These are phyloP conservation scores for Tokudaia tokunoshimensis DNA, from an alignment of 2,797 vertebrate genomes.

Conservation along the genomic window DNA sequence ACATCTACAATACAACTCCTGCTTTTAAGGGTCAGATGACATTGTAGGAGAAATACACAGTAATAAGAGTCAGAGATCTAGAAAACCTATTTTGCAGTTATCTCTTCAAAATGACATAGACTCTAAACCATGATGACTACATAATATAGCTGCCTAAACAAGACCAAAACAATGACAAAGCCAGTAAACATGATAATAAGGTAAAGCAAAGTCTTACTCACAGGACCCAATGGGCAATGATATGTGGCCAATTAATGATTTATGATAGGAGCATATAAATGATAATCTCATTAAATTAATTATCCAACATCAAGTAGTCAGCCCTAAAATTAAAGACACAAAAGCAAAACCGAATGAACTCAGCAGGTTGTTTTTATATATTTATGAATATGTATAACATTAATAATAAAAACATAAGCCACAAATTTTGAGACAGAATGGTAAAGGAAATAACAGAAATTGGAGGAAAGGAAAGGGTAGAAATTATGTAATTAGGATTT, in stretches of 20 bases:
- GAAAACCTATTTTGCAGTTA: not conserved
- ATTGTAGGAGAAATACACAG: not conserved
- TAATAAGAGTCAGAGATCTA: not conserved
- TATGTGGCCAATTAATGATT: not conserved
- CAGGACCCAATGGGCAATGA: not conserved
- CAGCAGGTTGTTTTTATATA: not conserved
- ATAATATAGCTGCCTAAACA: not conserved
- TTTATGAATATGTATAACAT: not conserved
- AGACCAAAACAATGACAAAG: not conserved
- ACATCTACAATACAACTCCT: not conserved
- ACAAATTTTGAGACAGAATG: not conserved
- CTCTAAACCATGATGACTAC: not conserved
- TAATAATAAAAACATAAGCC: not conserved
- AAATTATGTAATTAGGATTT: not conserved
- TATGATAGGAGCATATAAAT: no score
- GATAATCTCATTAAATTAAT: not conserved
- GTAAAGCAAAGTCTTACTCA: not conserved
- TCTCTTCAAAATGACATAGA: no score
- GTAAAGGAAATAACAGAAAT: not conserved
- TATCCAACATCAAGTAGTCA: not conserved
- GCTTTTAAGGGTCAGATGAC: not conserved
- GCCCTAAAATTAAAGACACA: not conserved
- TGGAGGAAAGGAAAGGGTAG: not conserved
- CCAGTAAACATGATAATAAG: not conserved
- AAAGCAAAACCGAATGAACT: not conserved